Percentiles rank a stretch among this genome's conserved stretches.
Conservation (phyloP, 2,797 vertebrate genomes). For the Pseudocheirus occidentalis region DNA sequence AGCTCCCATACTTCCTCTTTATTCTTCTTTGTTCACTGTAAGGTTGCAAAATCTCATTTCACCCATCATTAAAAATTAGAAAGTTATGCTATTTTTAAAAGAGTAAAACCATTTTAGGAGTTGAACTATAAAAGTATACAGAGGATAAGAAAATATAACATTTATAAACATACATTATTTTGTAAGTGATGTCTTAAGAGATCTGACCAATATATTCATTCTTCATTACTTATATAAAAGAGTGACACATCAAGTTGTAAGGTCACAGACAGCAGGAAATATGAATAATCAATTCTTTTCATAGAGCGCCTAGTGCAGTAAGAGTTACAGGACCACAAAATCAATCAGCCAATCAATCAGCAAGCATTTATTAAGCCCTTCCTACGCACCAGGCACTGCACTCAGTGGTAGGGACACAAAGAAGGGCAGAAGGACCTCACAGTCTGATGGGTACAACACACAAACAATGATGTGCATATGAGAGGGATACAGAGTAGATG, state of each 20-base stretch:
- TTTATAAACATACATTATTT: slow-evolving; percentile 5
- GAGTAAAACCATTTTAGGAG: background rate
- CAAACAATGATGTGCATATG: background rate
- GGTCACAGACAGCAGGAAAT: background rate
- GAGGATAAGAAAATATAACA: background rate
- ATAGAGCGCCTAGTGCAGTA: background rate
- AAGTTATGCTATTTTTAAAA: slow-evolving; percentile 17
- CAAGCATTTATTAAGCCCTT: background rate
- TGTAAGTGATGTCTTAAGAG: background rate
- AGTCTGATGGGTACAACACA: background rate
- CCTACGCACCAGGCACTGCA: background rate
- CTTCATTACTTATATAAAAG: slow-evolving; percentile 29
- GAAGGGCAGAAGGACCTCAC: background rate
- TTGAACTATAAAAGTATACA: background rate
- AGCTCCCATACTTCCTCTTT: background rate
- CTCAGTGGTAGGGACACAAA: background rate
- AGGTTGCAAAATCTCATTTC: slow-evolving; percentile 25
- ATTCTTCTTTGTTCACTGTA: background rate
- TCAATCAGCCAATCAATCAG: background rate
- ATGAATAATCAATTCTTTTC: background rate
- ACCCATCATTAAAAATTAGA: background rate
- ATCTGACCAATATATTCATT: background rate
- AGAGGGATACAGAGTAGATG: background rate
- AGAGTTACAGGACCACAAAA: background rate
- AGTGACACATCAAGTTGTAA: background rate